Conservation (phyloP, 2,888 invertebrate genomes). For the Hirtodrosophila trivittata region DNA sequence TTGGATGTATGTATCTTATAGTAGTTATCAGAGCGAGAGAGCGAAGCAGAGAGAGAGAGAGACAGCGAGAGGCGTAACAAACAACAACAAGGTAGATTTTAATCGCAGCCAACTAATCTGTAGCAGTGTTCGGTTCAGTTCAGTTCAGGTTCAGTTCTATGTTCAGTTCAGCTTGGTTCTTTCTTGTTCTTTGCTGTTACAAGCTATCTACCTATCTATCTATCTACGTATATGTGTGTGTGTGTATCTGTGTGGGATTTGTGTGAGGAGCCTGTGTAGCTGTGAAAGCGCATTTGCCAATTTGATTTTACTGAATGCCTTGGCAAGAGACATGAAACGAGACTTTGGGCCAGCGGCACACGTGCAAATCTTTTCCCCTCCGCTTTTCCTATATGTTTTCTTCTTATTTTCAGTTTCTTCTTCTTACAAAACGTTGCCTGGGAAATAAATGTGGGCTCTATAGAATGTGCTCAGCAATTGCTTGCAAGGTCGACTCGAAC, state of each 20-base stretch:
- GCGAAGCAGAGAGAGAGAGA: neutral
- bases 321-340: conserved; percentile 41
- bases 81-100: conserved; percentile 75
- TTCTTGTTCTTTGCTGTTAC: conserved; percentile 25
- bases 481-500: conserved; percentile 35
- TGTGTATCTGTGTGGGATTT: conserved; percentile 15
- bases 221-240: conserved; percentile 22
- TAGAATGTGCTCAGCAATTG: no score
- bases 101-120: conserved; percentile 75
- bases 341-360: conserved; percentile 50
- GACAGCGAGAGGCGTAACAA: conserved; percentile 54
- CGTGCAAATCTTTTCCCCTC: conserved; percentile 53
- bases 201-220: conserved; percentile 11
- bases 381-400: conserved; percentile 4
- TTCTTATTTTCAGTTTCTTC: conserved; percentile 6
- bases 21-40: conserved; percentile 24
- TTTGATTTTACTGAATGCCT: conserved; percentile 50
- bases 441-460: conserved; percentile 11
- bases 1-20: conserved; percentile 47
- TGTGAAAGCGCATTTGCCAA: conserved; percentile 48
- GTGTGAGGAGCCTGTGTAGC: conserved; percentile 15
- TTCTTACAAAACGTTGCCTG: conserved; percentile 16
- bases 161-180: conserved; percentile 21
- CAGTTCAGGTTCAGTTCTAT: conserved; percentile 25
- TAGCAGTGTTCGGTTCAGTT: conserved; percentile 58